phyloP scores from a whole-genome alignment of 2,888 invertebrate genomes.

The Tenthredo notha region DNA sequence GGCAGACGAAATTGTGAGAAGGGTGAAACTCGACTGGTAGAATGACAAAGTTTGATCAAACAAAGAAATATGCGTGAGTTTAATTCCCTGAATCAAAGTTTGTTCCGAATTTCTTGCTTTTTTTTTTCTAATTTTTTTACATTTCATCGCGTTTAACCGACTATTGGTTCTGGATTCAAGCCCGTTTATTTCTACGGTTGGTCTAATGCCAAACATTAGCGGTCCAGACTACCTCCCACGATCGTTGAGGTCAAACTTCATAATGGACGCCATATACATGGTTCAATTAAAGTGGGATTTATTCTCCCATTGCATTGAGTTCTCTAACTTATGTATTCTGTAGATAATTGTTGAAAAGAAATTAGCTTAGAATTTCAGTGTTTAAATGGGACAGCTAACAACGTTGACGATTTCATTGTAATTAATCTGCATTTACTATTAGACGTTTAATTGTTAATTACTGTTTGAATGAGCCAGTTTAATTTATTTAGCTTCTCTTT shows the following conservation, averaged over 20 bases:
- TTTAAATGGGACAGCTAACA: background rate
- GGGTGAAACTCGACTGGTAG: conserved; percentile 13
- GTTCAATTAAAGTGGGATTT: conserved; percentile 63
- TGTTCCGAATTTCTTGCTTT: background rate
- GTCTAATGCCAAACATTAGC: conserved; percentile 50
- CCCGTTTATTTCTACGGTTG: conserved; percentile 59
- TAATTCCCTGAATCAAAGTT: conserved; percentile 20
- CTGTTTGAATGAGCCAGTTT: conserved; percentile 3
- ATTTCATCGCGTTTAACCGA: conserved; percentile 22
- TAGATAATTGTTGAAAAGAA: background rate
- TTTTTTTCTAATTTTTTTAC: conserved; percentile 2
- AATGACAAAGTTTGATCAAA: conserved; percentile 33
- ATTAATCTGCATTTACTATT: conserved; percentile 15
- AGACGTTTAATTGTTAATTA: conserved; percentile 24
- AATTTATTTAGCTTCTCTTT: background rate
- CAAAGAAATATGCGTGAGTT: conserved; percentile 13
- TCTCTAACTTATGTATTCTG: background rate
- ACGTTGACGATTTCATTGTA: background rate
- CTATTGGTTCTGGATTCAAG: conserved; percentile 11
- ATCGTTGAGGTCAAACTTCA: conserved; percentile 59
- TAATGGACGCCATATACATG: conserved; percentile 58
- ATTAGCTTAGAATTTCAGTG: background rate
- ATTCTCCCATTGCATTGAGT: background rate
- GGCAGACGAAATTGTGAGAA: conserved; percentile 1
- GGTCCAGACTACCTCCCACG: conserved; percentile 21